Evolutionary conservation across 2,797 vertebrate species (phyloP).

Genomic region (Lepus townsendii): DNA sequence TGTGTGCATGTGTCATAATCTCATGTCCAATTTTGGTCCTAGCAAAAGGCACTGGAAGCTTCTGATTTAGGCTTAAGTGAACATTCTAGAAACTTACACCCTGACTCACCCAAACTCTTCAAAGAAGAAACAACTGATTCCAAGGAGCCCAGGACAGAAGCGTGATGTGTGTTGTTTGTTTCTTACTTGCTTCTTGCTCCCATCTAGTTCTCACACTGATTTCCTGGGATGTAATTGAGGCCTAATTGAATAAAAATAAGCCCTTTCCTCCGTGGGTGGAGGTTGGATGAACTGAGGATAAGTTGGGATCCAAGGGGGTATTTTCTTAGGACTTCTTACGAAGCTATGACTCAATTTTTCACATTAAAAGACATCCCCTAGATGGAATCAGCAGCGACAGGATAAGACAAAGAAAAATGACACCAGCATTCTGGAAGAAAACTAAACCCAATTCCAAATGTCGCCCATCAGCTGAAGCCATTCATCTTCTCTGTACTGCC

Average conservation of each 20-base stretch:
- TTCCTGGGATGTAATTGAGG: conserved; percentile 48
- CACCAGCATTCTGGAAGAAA: conserved; percentile 70
- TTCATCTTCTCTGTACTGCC: conserved; percentile 76
- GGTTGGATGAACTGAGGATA: conserved; percentile 39
- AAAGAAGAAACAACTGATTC: conserved; percentile 18
- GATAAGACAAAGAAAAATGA: conserved; percentile 83
- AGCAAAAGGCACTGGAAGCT: not conserved
- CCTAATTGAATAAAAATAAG: conserved; percentile 45
- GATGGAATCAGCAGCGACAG: conserved; percentile 75
- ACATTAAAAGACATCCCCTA: conserved; percentile 68
- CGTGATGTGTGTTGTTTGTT: not conserved
- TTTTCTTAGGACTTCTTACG: conserved; percentile 67
- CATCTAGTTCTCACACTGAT: conserved; percentile 24
- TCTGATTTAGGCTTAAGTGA: conserved; percentile 47
- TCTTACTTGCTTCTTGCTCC: not conserved
- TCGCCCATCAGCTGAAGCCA: conserved; percentile 79
- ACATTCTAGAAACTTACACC: conserved; percentile 31
- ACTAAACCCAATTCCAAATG: conserved; percentile 81
- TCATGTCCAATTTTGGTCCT: not conserved
- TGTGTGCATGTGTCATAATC: not conserved
- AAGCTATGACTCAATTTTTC: conserved; percentile 78
- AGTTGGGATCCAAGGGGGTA: conserved; percentile 42
- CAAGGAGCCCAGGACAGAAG: not conserved
- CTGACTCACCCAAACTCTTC: not conserved
- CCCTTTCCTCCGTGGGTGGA: conserved; percentile 20